Evolutionary conservation across 2,797 vertebrate genomes (phyloP), one percentile per base, ranked within the genome.

Genomic region (Luscinia luscinia): DNA sequence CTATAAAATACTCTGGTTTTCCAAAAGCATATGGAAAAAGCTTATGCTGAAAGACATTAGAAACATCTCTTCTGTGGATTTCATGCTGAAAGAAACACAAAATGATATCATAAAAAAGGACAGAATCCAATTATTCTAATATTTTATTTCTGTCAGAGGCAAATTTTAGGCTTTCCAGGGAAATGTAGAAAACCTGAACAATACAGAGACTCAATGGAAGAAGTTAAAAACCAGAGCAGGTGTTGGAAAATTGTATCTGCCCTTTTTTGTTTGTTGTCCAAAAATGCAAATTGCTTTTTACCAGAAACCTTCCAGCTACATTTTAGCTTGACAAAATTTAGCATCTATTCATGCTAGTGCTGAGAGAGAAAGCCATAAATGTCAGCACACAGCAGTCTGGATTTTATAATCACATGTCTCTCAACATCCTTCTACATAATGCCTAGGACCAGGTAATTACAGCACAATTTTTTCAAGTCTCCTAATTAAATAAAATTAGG

Each of bases 221-320:
- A 95, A 94, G 48, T 93, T 92, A 84, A 94, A 94, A 91, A 85
- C 8, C 9, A 1, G 66, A 96, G 63, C 93, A 97, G 91, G 91
- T 96, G 89, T 38, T 86, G 74, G 94, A 95, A 96, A 94, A 94
- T 74, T 82, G 34, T 86, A 91, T 93, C 87, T 86, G 85, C 79
- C 82, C 34, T 88, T 96, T 85, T 90, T 94, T 89, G 59, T 82
- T 93, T 95, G 76, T 89, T 94, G 79, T 90, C 79, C 94, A 96
- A 87, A 95, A 96, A 87, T 78, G 69, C 76, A 91, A 95, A 92
- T 73, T 89, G 36, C 41, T 92, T 95, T 91, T 88, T 86, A 89
- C 70, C 82, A 91, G 87, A 91, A 93, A 88, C 24, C 59, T 86
- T 95, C 55, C 67, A 86, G 82, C 62, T 86, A 91, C 49, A 45